Conservation (phyloP, 2,888 invertebrate species). For the Oligia fasciuncula region DNA sequence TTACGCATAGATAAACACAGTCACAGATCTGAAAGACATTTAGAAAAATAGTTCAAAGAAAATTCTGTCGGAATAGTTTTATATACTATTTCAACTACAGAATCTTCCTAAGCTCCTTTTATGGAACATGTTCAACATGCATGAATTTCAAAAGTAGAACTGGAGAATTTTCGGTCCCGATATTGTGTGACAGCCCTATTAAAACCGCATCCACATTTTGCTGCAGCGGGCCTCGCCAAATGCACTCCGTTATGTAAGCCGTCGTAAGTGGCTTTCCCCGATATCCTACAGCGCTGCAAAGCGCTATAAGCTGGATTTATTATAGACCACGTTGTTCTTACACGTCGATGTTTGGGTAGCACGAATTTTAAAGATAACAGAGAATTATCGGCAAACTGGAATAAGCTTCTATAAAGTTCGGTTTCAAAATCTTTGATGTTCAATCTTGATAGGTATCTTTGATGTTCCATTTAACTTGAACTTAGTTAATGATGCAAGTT, state of each 20-base stretch:
- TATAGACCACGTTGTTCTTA: slow-evolving; percentile 39
- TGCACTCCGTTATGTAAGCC: slow-evolving; percentile 67
- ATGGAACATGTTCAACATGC: slow-evolving; percentile 31
- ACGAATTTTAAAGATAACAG: slow-evolving; percentile 12
- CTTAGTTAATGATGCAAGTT: slow-evolving; percentile 6
- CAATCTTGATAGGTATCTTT: slow-evolving; percentile 2
- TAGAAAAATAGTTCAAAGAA: slow-evolving; percentile 20
- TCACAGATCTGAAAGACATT: slow-evolving; percentile 1
- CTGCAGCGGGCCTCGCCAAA: slow-evolving; percentile 62
- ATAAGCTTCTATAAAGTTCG: slow-evolving; percentile 7
- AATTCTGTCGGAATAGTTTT: slow-evolving; percentile 18
- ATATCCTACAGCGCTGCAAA: slow-evolving; percentile 56
- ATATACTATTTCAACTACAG: slow-evolving; percentile 10
- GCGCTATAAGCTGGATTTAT: slow-evolving; percentile 60
- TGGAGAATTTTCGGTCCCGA: slow-evolving; percentile 3
- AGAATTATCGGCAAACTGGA: background rate
- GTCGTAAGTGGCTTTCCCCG: slow-evolving; percentile 62
- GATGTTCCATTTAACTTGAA: slow-evolving; percentile 6
- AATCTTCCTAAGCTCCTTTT: slow-evolving; percentile 6
- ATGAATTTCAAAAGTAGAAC: slow-evolving; percentile 34
- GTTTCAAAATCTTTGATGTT: slow-evolving; percentile 16
- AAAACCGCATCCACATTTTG: slow-evolving; percentile 60
- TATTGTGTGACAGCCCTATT: slow-evolving; percentile 57
- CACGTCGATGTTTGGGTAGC: background rate
- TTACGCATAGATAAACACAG: slow-evolving; percentile 20